A percentile compares a stretch with the other conserved stretches of the same genome.
phyloP scores from a whole-genome alignment of 2,113 vertebrate genomes.

The Butastur rufipennis region DNA sequence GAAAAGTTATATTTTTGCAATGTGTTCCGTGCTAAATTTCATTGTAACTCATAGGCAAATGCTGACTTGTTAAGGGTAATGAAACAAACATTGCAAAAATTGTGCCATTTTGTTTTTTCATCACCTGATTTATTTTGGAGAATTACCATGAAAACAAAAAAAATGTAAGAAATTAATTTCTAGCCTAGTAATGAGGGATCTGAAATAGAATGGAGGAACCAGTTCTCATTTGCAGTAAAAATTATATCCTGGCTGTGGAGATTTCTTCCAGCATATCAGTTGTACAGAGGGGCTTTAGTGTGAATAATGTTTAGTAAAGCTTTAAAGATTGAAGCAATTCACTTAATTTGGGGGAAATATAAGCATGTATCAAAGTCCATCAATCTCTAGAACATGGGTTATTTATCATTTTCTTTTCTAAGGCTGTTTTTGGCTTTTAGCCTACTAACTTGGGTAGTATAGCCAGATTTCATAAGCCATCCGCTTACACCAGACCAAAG shows the following conservation, averaged over 20 bases:
- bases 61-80: not conserved
- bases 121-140: not conserved
- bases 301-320: not conserved
- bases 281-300: not conserved
- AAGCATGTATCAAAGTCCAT: not conserved
- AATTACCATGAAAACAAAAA: not conserved
- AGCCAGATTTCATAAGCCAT: not conserved
- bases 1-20: not conserved
- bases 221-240: not conserved
- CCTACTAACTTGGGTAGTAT: not conserved
- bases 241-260: accelerated
- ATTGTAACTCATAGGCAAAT: not conserved
- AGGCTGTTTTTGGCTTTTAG: not conserved
- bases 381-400: accelerated
- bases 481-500: not conserved
- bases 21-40: not conserved
- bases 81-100: not conserved
- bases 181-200: not conserved
- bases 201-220: not conserved
- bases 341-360: not conserved
- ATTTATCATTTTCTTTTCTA: not conserved
- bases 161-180: not conserved
- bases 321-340: not conserved
- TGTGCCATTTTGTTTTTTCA: not conserved
- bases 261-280: not conserved